A percentile compares a stretch with the other conserved stretches of the same genome.
Conservation (phyloP, 2,888 invertebrate genomes). For the Rotaria sp. region DNA sequence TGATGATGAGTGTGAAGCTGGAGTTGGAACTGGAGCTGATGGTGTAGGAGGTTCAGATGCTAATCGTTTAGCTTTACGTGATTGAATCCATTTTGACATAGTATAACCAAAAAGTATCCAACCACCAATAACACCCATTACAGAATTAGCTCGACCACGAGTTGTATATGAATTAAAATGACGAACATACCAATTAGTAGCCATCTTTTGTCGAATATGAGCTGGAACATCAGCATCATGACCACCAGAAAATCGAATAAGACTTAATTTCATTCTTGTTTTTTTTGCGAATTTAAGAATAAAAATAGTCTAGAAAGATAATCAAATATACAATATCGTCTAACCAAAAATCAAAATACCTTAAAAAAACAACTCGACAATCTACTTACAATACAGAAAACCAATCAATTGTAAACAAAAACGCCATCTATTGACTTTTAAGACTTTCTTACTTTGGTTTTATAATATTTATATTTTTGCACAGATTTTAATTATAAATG, state of each 20-base stretch:
- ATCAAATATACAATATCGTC: neutral
- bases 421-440: neutral
- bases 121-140: neutral
- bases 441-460: too few species aligned
- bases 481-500: too few species aligned
- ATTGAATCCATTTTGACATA: neutral
- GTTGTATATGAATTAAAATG: neutral
- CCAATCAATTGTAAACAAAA: neutral
- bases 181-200: neutral
- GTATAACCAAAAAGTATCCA: neutral
- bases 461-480: too few species aligned
- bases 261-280: neutral
- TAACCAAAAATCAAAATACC: neutral
- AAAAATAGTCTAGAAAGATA: neutral
- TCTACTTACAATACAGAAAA: neutral
- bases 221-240: neutral
- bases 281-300: neutral
- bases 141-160: conserved; percentile 1
- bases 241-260: neutral
- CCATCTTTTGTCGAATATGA: neutral
- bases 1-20: neutral
- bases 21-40: neutral
- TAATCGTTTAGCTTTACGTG: neutral
- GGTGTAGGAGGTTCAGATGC: neutral
- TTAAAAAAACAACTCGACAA: neutral